Base-by-base conservation (phyloP, 2,888 invertebrate species). In the Apamea monoglypha region DNA sequence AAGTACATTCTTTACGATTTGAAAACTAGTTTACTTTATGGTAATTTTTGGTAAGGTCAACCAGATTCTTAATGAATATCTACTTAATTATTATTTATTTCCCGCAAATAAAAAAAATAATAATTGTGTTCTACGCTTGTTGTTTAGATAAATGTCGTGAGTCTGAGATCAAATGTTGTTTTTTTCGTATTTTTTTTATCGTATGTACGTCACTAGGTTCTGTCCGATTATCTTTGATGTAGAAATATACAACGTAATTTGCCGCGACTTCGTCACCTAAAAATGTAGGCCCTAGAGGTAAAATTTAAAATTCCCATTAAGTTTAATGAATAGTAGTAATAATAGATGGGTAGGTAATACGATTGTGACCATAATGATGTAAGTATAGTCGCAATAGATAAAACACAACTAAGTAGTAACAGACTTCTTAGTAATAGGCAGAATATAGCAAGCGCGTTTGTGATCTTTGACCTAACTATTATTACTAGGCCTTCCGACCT, bases 401-500 rank as follows among this genome's bases (percentile, higher is more conserved):
- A 61, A 76, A 76, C 56, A 47, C 1, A 36, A n/a, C 6, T 77
- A 40, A 18, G 6, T 78, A 25, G 40, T 32, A 10, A 32, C 40
- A 50, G 53, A 50, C 32, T 47, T 44, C 14, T 59, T 2, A 73
- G n/a, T 16, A 8, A 36, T 50, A 21, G 21, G 8, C 3, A 8
- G 25, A 44, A 66, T 64, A 53, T 36, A 36, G 14, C 50, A 44
- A 14, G 12, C 25, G 16, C 61, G 29, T 61, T 25, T 63, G 32
- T 73, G 59, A 72, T 61, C 84, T 80, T 70, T 70, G 44, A 61
- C 47, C 63, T 25, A 50, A n/a, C 25, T 64, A 29, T 73, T 64
- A 53, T 32, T 72, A 32, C 36, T 63, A 56, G 8, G 44, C 16
- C 53, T 18, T n/a, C 25, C 32, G 84, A 84, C 66, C 79, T 56